A percentile compares a stretch with the other conserved stretches of the same genome.
Conservation (phyloP, 2,113 vertebrate genomes). For the Spizaetus ornatus region DNA sequence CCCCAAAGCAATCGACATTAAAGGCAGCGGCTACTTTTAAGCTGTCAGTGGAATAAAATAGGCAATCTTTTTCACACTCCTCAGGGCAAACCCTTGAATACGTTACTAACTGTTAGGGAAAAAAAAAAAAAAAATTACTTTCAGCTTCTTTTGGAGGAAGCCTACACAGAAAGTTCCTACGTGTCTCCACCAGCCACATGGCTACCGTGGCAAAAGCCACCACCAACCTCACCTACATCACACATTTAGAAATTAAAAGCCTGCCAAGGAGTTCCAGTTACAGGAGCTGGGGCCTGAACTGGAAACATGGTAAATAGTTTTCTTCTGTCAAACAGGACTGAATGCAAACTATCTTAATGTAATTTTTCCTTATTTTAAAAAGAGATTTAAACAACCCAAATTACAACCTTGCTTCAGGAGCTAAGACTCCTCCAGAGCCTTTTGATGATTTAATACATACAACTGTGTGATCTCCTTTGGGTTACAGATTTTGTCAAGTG, state of each 20-base stretch:
- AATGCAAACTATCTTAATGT: not conserved
- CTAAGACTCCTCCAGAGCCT: not conserved
- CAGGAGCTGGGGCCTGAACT: not conserved
- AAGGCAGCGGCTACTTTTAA: not conserved
- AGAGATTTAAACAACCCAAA: not conserved
- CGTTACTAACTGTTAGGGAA: not conserved
- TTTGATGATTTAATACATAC: not conserved
- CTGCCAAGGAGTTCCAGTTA: not conserved
- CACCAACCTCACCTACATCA: not conserved
- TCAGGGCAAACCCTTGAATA: not conserved
- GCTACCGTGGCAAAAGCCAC: not conserved
- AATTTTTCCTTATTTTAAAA: rapidly evolving
- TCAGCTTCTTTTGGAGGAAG: not conserved
- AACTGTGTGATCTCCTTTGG: not conserved
- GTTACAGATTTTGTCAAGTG: not conserved
- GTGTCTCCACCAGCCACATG: not conserved
- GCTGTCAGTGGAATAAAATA: not conserved
- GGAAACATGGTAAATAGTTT: not conserved
- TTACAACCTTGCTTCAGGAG: not conserved
- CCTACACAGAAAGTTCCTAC: not conserved
- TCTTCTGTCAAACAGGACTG: not conserved
- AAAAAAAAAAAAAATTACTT: not conserved
- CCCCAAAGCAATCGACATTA: not conserved
- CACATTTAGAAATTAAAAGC: not conserved
- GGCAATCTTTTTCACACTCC: not conserved